Evolutionary conservation across 2,888 invertebrate species (phyloP), one percentile per base, ranked within the genome.

Genomic region (Aleiodes alternator): DNA sequence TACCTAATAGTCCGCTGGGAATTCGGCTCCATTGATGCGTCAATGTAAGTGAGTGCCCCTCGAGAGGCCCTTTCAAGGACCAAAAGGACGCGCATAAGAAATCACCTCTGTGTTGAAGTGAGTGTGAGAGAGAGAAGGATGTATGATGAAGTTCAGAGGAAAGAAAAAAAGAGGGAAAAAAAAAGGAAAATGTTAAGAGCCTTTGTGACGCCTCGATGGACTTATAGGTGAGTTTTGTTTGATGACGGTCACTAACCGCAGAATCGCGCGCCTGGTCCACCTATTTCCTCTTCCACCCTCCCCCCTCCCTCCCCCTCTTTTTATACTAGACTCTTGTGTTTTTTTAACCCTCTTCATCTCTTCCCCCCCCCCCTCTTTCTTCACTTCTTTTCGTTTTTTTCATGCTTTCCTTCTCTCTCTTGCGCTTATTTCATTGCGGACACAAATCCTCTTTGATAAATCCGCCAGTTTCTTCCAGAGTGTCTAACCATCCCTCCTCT

Each of bases 1-100:
- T 82, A 70, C 79, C 80, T 82, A 82, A 84, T 79, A 80, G 80
- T 76, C 75, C 72, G 77, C 73, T 80, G 80, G 77, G 77, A 51
- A 34, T 68, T 79, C 72, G 53, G 50, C 56, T 16, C 74, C 72
- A 80, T 72, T 80, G 75, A 79, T 75, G 75, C 64, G 14, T 68
- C 61, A 23, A 31, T 14, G 34, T 23, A 16, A 43, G 16, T 34
- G 31, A 50, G 56, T 23, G 43, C 23, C 51, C 53, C 53, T 38
- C 53, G 53, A 51, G 29, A 48, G 23, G n/a, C 53, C n/a, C 23
- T 50, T 50, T n/a, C 16, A 56, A 55, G 53, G 56, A 56, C 57
- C 57, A 29, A 61, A 61, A n/a, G 51, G 50, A n/a, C 23, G 53
- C 51, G 16, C 12, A 51, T 64, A 38, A 53, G n/a, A 38, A 16